phyloP scores from a whole-genome alignment of 2,113 vertebrate genomes.

The Nesogale talazaci region DNA sequence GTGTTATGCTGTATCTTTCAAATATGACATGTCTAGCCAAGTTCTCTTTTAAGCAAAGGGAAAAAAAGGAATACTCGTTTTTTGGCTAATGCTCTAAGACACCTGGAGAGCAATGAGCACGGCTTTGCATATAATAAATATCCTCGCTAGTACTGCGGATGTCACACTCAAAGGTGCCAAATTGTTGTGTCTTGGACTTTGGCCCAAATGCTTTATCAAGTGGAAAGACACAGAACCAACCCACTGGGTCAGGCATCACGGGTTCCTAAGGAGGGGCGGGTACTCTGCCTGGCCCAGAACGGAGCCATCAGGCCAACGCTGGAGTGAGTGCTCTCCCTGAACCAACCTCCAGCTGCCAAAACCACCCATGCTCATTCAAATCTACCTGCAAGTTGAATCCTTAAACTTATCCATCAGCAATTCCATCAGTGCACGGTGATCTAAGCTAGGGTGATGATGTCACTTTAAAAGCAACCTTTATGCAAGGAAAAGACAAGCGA shows the following conservation, averaged over 20 bases:
- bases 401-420: slow-evolving; percentile 21
- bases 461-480: neutral
- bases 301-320: neutral
- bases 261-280: neutral
- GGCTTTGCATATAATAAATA: neutral
- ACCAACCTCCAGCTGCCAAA: neutral
- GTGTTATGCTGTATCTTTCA: neutral
- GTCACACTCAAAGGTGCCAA: slow-evolving; percentile 5
- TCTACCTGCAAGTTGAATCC: neutral
- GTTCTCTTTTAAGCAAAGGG: slow-evolving; percentile 1
- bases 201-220: slow-evolving; percentile 42
- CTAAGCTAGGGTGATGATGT: neutral
- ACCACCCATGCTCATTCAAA: neutral
- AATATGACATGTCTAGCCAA: neutral
- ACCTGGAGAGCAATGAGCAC: neutral
- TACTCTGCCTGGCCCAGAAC: neutral
- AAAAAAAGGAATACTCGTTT: neutral
- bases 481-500: too few relatives aligned
- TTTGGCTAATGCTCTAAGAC: neutral
- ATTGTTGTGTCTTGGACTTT: slow-evolving; percentile 12
- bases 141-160: neutral
- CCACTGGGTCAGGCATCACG: neutral
- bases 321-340: neutral
- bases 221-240: slow-evolving; percentile 1
- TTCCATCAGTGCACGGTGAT: neutral